These are phyloP conservation scores for Synanthedon tipuliformis DNA, from an alignment of 2,888 invertebrate species.

Conservation along the genomic window DNA sequence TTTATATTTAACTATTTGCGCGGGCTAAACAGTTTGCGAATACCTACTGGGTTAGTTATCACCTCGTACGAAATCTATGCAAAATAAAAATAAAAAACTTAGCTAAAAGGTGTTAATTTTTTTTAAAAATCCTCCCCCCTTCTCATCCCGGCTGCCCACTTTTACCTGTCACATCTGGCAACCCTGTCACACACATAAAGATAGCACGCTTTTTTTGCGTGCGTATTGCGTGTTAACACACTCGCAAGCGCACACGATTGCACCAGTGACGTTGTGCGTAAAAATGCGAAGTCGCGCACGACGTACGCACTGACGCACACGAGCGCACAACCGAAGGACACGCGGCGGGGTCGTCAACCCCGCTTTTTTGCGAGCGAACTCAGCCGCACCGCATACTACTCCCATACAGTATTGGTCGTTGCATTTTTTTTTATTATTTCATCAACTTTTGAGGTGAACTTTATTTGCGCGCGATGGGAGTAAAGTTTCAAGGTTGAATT, in stretches of 20 bases:
- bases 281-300: conserved; percentile 25
- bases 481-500: too few relatives aligned
- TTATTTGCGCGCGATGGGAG: too few relatives aligned
- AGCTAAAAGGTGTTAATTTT: too few relatives aligned
- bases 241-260: conserved; percentile 35
- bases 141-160: too few relatives aligned
- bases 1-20: too few relatives aligned
- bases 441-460: conserved; percentile 15
- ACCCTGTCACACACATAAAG: conserved; percentile 6
- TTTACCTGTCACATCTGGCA: not conserved
- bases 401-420: conserved; percentile 58
- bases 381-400: conserved; percentile 51
- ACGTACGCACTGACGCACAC: conserved; percentile 49
- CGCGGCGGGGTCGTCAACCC: conserved; percentile 58
- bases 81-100: too few relatives aligned
- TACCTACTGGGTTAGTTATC: too few relatives aligned
- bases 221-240: conserved; percentile 42
- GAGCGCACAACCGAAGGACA: conserved; percentile 52
- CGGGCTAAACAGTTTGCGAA: too few relatives aligned
- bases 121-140: conserved; percentile 1
- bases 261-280: conserved; percentile 11
- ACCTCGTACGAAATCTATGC: too few relatives aligned
- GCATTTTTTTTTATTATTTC: conserved; percentile 24
- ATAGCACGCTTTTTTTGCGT: conserved; percentile 25
- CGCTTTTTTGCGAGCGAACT: conserved; percentile 59